Evolutionary conservation across 1,140 invertebrate species (phyloP), one percentile per base, ranked within the genome.

Genomic region (Hyposmocoma kahamanoa): DNA sequence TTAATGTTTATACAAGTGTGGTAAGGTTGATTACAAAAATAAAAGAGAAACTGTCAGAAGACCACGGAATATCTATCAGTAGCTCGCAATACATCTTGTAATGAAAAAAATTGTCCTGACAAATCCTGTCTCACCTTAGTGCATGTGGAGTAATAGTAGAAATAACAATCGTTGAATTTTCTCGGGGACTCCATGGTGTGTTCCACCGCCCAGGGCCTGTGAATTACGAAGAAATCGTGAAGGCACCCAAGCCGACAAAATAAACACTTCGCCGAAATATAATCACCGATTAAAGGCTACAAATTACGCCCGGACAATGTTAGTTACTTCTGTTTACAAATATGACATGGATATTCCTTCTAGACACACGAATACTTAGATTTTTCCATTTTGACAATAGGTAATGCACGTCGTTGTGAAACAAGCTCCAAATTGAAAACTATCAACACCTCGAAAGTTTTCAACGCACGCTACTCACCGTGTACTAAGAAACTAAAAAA

Each of bases 81-180:
- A n/a, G n/a, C n/a, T n/a, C n/a, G n/a, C n/a, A n/a, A n/a, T n/a
- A n/a, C n/a, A n/a, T n/a, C n/a, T n/a, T n/a, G n/a, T n/a, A n/a
- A n/a, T n/a, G n/a, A n/a, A n/a, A n/a, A n/a, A n/a, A n/a, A n/a
- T n/a, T n/a, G n/a, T n/a, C n/a, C n/a, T n/a, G 32, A 36, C 32
- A 36, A 36, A 36, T 17, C 32, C 32, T 36, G 32, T 36, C 84
- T 86, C 87, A 94, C 93, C 89, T 94, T 94, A 24, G 89, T 91
- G 79, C 93, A 95, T 41, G 92, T 93, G 15, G 93, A 94, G 70
- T 95, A 94, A 73, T 93, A 95, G 80, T 92, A 95, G 87, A 94
- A 95, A 80, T 94, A 95, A 76, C 92, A 95, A 73, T 95, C 93
- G 70, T 92, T 91, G 78, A 92, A 91, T 84, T 92, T 91, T 61